Evolutionary conservation across 1,140 invertebrate genomes (phyloP).

Genomic region (Galleria mellonella): DNA sequence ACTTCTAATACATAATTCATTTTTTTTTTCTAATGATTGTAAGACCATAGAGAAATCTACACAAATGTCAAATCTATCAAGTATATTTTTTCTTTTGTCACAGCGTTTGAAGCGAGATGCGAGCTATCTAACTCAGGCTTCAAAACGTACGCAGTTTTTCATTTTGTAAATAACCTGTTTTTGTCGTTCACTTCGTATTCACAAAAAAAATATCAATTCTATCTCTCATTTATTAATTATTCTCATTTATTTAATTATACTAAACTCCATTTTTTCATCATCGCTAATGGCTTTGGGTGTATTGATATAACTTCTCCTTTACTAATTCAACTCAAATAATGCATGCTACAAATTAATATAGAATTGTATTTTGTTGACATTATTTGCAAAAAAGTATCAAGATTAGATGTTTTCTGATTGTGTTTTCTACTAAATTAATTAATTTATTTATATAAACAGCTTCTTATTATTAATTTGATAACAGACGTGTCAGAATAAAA

Average conservation of each 20-base stretch:
- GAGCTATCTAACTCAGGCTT: slow-evolving; percentile 53
- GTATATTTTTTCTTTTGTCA: slow-evolving; percentile 50
- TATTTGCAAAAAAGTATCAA: too few species aligned
- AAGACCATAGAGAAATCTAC: too few species aligned
- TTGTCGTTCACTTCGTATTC: slow-evolving; percentile 3
- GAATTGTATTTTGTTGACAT: too few species aligned
- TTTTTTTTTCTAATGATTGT: too few species aligned
- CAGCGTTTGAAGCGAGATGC: slow-evolving; percentile 64
- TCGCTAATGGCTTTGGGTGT: neutral
- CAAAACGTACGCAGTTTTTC: slow-evolving; percentile 56
- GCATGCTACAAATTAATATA: too few species aligned
- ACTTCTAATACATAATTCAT: too few species aligned
- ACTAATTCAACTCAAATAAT: neutral
- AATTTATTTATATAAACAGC: too few species aligned
- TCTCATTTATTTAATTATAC: neutral
- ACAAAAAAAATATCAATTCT: neutral
- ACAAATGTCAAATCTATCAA: neutral
- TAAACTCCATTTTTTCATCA: neutral
- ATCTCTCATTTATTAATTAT: slow-evolving; percentile 4
- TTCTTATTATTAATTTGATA: too few species aligned
- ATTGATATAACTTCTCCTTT: neutral
- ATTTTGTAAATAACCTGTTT: slow-evolving; percentile 50
- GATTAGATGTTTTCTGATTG: too few species aligned
- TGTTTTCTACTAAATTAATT: too few species aligned
- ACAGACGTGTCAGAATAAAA: too few species aligned